Percentiles rank a stretch among this genome's conserved stretches.
These are phyloP conservation scores for Poecilia latipinna DNA, from an alignment of 2,113 vertebrate genomes.

Conservation along the genomic window DNA sequence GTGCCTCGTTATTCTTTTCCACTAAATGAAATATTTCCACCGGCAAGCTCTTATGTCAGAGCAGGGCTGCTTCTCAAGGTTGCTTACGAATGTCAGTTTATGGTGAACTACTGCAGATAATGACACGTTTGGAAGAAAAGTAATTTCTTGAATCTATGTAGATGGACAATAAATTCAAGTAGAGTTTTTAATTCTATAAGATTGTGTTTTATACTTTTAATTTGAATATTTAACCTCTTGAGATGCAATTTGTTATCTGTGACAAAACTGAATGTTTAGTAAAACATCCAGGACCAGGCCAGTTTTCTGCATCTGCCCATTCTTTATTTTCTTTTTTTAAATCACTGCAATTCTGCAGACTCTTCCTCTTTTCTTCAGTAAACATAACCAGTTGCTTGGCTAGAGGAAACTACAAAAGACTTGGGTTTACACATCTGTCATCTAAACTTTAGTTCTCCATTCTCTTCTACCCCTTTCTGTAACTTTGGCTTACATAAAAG, in stretches of 20 bases:
- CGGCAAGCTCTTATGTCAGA: neutral
- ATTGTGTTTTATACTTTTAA: neutral
- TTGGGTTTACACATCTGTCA: neutral
- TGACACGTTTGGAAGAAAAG: neutral
- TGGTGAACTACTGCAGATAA: rapidly evolving
- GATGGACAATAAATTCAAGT: neutral
- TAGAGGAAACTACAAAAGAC: neutral
- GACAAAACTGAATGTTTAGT: neutral
- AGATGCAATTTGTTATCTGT: neutral
- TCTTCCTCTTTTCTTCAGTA: neutral
- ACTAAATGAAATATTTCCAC: neutral
- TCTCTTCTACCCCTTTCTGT: neutral
- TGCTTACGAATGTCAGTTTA: constrained; percentile 1
- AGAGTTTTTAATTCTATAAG: neutral
- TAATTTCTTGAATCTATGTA: neutral
- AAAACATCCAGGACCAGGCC: neutral
- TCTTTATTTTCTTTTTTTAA: too few relatives aligned
- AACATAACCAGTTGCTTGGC: neutral
- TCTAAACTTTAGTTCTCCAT: neutral
- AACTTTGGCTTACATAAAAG: neutral
- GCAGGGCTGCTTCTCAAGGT: neutral
- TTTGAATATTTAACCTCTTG: neutral
- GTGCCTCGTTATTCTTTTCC: neutral
- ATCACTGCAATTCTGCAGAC: neutral
- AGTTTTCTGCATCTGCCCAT: neutral